phyloP scores from a whole-genome alignment of 2,113 vertebrate species.

The Hypocryptadius cinnamomeus region DNA sequence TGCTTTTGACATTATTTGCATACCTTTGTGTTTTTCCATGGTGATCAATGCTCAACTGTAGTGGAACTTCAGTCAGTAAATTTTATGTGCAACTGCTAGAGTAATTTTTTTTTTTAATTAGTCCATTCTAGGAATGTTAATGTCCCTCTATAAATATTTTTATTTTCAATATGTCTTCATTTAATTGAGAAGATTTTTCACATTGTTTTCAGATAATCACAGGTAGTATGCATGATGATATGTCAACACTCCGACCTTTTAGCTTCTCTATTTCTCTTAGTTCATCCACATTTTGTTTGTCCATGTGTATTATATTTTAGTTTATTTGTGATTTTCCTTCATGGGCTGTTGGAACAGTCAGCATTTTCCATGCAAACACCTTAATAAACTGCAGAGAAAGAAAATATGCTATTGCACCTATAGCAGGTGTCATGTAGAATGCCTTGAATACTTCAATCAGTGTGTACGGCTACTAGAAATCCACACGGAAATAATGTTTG shows the following conservation, averaged over 20 bases:
- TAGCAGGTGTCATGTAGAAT: neutral
- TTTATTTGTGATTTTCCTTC: slow-evolving; percentile 52
- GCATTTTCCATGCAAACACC: slow-evolving; percentile 34
- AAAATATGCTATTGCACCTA: neutral
- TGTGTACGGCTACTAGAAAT: slow-evolving; percentile 4
- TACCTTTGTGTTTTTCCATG: slow-evolving; percentile 49
- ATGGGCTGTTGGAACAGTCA: neutral
- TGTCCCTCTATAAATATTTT: slow-evolving; percentile 73
- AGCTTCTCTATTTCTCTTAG: slow-evolving; percentile 67
- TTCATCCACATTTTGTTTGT: slow-evolving; percentile 59
- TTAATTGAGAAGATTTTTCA: slow-evolving; percentile 68
- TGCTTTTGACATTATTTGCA: slow-evolving; percentile 50
- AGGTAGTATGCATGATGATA: slow-evolving; percentile 59
- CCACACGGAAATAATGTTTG: neutral
- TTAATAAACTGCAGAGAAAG: slow-evolving; percentile 41
- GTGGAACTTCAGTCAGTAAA: slow-evolving; percentile 35
- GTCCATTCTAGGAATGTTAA: slow-evolving; percentile 58
- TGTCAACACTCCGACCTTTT: slow-evolving; percentile 67
- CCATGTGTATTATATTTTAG: slow-evolving; percentile 56
- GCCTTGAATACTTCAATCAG: neutral
- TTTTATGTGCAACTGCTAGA: slow-evolving; percentile 60
- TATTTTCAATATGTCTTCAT: slow-evolving; percentile 72
- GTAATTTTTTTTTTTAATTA: slow-evolving; percentile 62
- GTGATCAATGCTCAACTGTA: slow-evolving; percentile 16
- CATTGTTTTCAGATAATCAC: slow-evolving; percentile 66